Percentiles rank a stretch among this genome's conserved stretches.
These are phyloP conservation scores for Pissodes strobi DNA, from an alignment of 1,140 invertebrate genomes.

Conservation along the genomic window DNA sequence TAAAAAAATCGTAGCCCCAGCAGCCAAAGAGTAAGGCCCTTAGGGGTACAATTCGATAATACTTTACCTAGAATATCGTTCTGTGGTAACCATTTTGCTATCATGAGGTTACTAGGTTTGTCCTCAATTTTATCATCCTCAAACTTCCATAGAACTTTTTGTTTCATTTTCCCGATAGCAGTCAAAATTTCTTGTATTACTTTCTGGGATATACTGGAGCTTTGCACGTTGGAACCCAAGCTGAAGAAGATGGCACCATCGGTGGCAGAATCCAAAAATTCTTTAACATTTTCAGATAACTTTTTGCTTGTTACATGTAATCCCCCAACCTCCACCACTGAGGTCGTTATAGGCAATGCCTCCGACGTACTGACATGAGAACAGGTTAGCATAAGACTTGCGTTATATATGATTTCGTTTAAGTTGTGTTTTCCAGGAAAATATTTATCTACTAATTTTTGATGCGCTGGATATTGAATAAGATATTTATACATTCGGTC, in stretches of 20 bases:
- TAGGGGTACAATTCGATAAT: not conserved
- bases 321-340: conserved; percentile 36
- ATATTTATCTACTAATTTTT: conserved; percentile 29
- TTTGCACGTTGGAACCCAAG: conserved; percentile 59
- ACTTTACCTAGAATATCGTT: conserved; percentile 65
- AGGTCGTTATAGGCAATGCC: conserved; percentile 19
- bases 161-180: conserved; percentile 59
- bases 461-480: conserved; percentile 21
- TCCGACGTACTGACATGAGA: conserved; percentile 34
- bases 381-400: conserved; percentile 35
- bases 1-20: too few species aligned
- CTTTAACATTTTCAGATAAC: conserved; percentile 44
- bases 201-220: conserved; percentile 54
- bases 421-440: conserved; percentile 35
- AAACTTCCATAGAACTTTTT: conserved; percentile 65
- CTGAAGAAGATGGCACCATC: conserved; percentile 61
- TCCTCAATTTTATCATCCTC: conserved; percentile 57
- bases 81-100: conserved; percentile 64
- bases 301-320: conserved; percentile 35
- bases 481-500: conserved; percentile 12
- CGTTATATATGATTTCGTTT: conserved; percentile 37
- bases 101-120: conserved; percentile 59
- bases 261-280: conserved; percentile 57
- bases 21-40: too few species aligned
- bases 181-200: conserved; percentile 55